A percentile compares a stretch with the other conserved stretches of the same genome.
Conservation (phyloP, 2,888 invertebrate species). For the Machimus rusticus region DNA sequence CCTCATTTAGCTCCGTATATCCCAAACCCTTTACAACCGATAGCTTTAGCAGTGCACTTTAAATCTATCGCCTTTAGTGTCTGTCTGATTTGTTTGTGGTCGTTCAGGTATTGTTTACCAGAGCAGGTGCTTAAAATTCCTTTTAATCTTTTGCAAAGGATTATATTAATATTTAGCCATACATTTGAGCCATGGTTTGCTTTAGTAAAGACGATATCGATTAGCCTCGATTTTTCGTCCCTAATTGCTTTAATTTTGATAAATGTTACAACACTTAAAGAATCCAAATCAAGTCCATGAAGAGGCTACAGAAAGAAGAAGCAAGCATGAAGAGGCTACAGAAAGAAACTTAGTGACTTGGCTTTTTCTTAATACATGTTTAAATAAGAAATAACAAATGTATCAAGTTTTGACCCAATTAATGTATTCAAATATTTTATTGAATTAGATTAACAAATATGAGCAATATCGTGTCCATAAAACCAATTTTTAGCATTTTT, state of each 20-base stretch:
- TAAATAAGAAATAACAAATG: no score
- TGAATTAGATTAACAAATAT: no score
- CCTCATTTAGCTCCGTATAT: constrained; percentile 21
- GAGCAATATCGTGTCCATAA: no score
- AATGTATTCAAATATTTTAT: no score
- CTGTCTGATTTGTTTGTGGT: constrained; percentile 9
- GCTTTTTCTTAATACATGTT: no score
- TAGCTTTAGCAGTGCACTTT: neutral
- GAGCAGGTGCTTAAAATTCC: neutral
- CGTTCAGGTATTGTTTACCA: constrained; percentile 10
- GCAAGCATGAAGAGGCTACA: no score
- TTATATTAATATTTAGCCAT: neutral
- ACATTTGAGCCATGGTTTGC: neutral
- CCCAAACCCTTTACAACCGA: neutral
- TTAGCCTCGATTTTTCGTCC: neutral
- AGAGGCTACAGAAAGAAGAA: no score
- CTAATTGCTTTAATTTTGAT: neutral
- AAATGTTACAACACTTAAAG: neutral
- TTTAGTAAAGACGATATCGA: neutral
- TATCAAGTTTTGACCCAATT: no score
- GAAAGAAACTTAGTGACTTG: no score
- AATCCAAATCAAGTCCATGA: no score
- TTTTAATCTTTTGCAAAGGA: neutral
- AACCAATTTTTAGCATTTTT: no score
- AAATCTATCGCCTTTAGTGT: constrained; percentile 26